Conservation (phyloP, 1,140 invertebrate genomes). For the Colletes latitarsis region DNA sequence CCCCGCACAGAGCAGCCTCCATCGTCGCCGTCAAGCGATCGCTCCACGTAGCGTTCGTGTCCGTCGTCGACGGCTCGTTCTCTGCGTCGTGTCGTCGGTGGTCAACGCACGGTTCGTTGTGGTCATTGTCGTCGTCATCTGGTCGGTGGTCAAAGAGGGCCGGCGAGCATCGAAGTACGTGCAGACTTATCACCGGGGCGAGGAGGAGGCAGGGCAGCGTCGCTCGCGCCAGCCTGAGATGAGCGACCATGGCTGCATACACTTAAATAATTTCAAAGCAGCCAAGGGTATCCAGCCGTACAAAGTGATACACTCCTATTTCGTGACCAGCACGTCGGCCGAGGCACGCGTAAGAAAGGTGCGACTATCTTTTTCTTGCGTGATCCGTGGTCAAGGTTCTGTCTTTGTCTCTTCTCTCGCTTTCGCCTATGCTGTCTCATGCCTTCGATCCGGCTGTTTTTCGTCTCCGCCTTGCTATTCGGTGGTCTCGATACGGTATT, state of each 20-base stretch:
- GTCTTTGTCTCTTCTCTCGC: slow-evolving; percentile 30
- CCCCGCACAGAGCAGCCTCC: slow-evolving; percentile 60
- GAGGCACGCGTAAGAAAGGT: slow-evolving; percentile 84
- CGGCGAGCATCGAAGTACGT: slow-evolving; percentile 21
- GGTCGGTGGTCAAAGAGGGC: slow-evolving; percentile 3
- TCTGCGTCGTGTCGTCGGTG: slow-evolving; percentile 8
- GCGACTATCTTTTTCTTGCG: slow-evolving; percentile 50
- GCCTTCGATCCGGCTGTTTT: background rate
- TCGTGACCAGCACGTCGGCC: slow-evolving; percentile 83
- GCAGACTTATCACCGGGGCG: slow-evolving; percentile 17
- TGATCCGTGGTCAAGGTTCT: slow-evolving; percentile 43
- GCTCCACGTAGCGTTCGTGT: slow-evolving; percentile 29
- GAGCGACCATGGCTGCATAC: slow-evolving; percentile 88
- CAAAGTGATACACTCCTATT: slow-evolving; percentile 85
- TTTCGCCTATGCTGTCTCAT: slow-evolving; percentile 6
- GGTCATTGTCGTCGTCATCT: slow-evolving; percentile 12
- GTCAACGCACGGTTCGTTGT: slow-evolving; percentile 2
- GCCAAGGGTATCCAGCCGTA: slow-evolving; percentile 88
- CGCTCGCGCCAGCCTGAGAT: slow-evolving; percentile 78
- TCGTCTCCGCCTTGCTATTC: background rate
- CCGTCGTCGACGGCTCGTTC: slow-evolving; percentile 19
- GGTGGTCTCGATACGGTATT: background rate
- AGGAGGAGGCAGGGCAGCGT: slow-evolving; percentile 50
- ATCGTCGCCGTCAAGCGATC: slow-evolving; percentile 18
- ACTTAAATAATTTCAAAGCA: slow-evolving; percentile 89